A percentile compares a stretch with the other conserved stretches of the same genome.
phyloP scores from a whole-genome alignment of 2,888 invertebrate species.

The Lumbricus terrestris region DNA sequence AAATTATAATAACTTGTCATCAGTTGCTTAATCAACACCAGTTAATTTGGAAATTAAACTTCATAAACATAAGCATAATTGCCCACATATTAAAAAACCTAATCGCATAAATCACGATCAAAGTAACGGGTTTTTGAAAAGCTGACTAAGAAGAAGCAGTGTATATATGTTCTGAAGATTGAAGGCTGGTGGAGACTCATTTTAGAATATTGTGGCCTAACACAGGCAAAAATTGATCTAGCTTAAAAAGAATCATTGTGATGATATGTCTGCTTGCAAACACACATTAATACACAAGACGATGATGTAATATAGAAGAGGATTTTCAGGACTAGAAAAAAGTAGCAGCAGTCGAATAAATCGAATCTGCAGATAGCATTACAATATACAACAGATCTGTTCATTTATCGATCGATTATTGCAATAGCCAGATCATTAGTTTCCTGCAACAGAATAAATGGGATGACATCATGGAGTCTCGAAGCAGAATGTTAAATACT shows the following conservation, averaged over 20 bases:
- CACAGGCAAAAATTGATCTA: background rate
- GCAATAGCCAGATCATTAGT: background rate
- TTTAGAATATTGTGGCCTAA: background rate
- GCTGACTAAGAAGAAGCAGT: background rate
- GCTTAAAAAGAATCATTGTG: background rate
- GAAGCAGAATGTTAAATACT: constrained; percentile 5
- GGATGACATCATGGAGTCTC: background rate
- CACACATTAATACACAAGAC: background rate
- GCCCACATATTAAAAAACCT: too few relatives aligned
- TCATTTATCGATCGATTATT: background rate
- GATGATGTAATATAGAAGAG: background rate
- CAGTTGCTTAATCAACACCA: too few relatives aligned
- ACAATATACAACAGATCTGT: background rate
- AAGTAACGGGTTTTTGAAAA: background rate
- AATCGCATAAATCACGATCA: too few relatives aligned
- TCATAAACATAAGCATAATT: too few relatives aligned
- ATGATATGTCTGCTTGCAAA: background rate
- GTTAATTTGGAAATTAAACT: too few relatives aligned
- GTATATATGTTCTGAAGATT: background rate
- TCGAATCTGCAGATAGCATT: background rate
- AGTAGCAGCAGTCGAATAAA: background rate
- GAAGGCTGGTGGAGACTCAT: background rate
- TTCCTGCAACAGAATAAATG: constrained; percentile 4
- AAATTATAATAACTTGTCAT: too few relatives aligned
- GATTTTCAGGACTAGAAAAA: background rate